Percentiles rank a stretch among this genome's conserved stretches.
phyloP scores from a whole-genome alignment of 2,888 invertebrate genomes.

The Cryptosula pallasiana region DNA sequence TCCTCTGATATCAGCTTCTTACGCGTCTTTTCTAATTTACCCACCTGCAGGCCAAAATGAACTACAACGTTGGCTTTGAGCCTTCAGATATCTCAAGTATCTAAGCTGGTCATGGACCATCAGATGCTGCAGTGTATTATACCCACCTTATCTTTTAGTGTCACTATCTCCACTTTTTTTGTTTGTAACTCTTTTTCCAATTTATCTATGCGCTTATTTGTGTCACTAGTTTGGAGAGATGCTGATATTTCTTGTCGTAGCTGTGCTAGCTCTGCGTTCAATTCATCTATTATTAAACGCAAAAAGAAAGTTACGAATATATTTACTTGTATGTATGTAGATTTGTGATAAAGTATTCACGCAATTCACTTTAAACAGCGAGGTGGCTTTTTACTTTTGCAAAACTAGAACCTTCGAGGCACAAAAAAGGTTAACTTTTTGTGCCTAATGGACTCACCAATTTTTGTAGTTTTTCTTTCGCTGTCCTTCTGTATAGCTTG shows the following conservation, averaged over 20 bases:
- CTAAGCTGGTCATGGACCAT: no score
- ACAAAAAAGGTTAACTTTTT: no score
- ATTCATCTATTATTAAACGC: constrained; percentile 1
- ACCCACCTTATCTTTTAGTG: constrained; percentile 44
- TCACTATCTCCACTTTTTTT: constrained; percentile 40
- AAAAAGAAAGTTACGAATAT: no score
- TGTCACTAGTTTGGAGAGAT: not conserved
- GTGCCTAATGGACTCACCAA: constrained; percentile 34
- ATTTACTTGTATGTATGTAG: no score
- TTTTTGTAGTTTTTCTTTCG: constrained; percentile 40
- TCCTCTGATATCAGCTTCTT: constrained; percentile 6
- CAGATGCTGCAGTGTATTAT: not conserved
- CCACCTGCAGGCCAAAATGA: no score
- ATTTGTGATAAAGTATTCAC: no score
- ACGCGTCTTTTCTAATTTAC: constrained; percentile 23
- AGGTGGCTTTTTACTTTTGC: no score
- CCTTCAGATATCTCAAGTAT: no score
- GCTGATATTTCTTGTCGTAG: not conserved
- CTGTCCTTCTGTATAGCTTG: constrained; percentile 39
- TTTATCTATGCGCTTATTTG: constrained; percentile 25
- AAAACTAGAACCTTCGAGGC: no score
- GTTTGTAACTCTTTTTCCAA: constrained; percentile 43
- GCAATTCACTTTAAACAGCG: no score
- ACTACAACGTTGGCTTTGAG: no score
- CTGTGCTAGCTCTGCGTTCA: not conserved